Evolutionary conservation across 2,888 invertebrate genomes (phyloP), one percentile per base, ranked within the genome.

Genomic region (Ceramica pisi): DNA sequence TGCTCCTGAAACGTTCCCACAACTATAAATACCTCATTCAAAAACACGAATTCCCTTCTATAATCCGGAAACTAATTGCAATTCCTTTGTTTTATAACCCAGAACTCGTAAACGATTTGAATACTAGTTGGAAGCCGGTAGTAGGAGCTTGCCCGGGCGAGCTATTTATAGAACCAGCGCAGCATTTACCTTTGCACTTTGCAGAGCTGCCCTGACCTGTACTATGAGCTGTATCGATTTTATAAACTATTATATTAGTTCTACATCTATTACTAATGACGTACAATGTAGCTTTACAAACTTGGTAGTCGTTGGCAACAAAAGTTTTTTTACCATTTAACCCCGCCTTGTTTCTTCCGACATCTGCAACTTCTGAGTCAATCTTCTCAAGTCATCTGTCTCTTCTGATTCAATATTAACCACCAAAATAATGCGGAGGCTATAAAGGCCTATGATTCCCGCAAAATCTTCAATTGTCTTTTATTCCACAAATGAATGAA

Each of bases 141-240:
- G 87, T 87, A 88, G 77, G 59, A 78, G 79, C 8, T 64, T 72
- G 82, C 85, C 89, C 88, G 86, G 90, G 88, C 86, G 78, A 61
- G 86, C 91, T 93, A 91, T 91, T 91, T 91, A 93, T 93, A 92
- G 91, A 86, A 82, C 74, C 81, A 83, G 80, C 82, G 87, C 86
- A 92, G 92, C 91, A 93, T 89, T 89, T 86, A 90, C 93, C 92
- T 93, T 91, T 93, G 93, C 92, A 92, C 91, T 92, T 92, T 91
- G 82, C 87, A 78, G 66, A 80, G 76, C 82, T 78, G 77, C 82
- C 78, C 72, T 73, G 69, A 73, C 77, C 78, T 75, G 71, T 83
- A 62, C 75, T 75, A 71, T 64, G 71, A 75, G 77, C 77, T 75
- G 62, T 73, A 87, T 74, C 59, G 77, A 76, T 79, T 78, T 76